Evolutionary conservation across 1,140 invertebrate genomes (phyloP), one percentile per base, ranked within the genome.

Genomic region (Homarus americanus): DNA sequence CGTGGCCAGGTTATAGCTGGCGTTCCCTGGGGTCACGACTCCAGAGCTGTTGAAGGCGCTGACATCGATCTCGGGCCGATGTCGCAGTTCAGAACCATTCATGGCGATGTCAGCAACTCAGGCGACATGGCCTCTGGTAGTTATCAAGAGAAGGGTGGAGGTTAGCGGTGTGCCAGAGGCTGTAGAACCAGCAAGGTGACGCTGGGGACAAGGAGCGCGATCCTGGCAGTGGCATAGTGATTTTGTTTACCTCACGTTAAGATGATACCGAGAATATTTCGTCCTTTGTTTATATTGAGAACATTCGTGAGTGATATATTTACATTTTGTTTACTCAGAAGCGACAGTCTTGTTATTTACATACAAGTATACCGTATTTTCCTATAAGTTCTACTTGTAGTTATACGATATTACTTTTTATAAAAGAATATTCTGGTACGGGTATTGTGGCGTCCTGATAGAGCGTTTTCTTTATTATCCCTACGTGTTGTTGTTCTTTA

Each of bases 91-190:
- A 36, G 79, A 82, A 24, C 28, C 32, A 34, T 82, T 63, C 79
- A 82, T 82, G 79, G 49, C 49, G 79, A 36, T 69, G 79, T 82
- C 79, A 82, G 79, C 53, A 82, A 24, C 49, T 36, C 49, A n/a
- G 32, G 17, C 32, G 15, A 36, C 28, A 17, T 34, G n/a, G 32
- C 2, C 24, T 36, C 28, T 63, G 32, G 32, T 28, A 63, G 79
- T 24, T 15, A 28, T 28, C 20, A 63, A 10, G 3, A 36, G 17
- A n/a, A 36, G 79, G 79, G 49, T 49, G n/a, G 49, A 58, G 79
- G 32, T 38, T 15, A 32, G 32, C 32, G 79, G 28, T 9, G 32
- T 2, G 32, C 12, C 20, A 24, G 79, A 32, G 49, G 5, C 3
- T 32, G 79, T 28, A 12, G 17, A 32, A 10, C 9, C 2, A 58